Evolutionary conservation across 2,113 vertebrate species (phyloP), one percentile per base, ranked within the genome.

Genomic region (Carassius auratus): DNA sequence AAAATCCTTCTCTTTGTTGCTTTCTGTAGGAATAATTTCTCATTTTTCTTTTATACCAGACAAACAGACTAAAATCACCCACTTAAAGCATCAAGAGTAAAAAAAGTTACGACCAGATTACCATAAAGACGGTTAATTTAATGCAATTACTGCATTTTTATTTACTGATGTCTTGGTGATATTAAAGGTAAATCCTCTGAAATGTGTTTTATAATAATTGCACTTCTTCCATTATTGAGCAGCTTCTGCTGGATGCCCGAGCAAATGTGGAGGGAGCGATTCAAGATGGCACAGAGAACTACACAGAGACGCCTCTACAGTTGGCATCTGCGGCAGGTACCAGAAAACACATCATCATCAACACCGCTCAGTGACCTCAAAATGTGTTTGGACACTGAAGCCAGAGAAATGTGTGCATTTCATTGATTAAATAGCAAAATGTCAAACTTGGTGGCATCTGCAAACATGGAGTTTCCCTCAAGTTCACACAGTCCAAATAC

Each of bases 261-360:
- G 93, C 94, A 21, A 92, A 93, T 8, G 92, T 94, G 89, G 95
- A 95, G 88, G 94, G 93, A 23, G 92, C 92, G 88, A 91, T 93
- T 92, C 93, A 92, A 92, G 95, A 93, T 86, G 93, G 92, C 79
- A 90, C 91, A 3, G 94, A 94, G 87, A 95, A 94, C 89, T 92
- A 93, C 88, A 91, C 94, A 0, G 95, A 96, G 90, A 95, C 95
- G 10, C 95, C 95, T 3, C 93, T 96, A 1, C 95, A 96, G 86
- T 91, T 96, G 74, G 95, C 95, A 2, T 90, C 95, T 0, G 94
- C 94, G 30, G 95, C 95, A 94, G 95, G 95, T 96, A 87, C 83
- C 21, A 8, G 4, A 55, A 17, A 69, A 76, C 13, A 55, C 30
- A 30, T 38, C 52, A 14, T 55, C 14, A 55, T 55, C 1, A 4